Base-by-base conservation (phyloP, 1,140 invertebrate genomes). In the Paramacrobiotus metropolitanus region DNA sequence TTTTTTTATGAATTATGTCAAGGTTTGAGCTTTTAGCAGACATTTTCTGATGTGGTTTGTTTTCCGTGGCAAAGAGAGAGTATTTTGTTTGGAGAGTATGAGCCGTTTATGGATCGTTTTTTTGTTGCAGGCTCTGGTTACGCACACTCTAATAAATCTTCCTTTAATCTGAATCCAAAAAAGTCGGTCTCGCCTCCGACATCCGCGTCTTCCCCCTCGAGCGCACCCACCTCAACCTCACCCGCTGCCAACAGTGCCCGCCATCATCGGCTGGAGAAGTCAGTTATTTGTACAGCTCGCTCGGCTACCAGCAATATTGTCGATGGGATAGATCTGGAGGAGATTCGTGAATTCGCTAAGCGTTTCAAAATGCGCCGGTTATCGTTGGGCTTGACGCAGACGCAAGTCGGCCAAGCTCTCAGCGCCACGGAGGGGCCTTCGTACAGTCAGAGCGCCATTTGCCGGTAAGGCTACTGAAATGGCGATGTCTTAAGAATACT, bases 391-490 rank as follows among this genome's bases (percentile, higher is more conserved):
- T 77, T 96, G 59, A 96, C 92, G 20, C 91, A 96, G 74, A 94
- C 91, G 1, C 91, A 95, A 78, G 87, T 91, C 30, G 87, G 87
- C 2, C 87, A 94, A 75, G 88, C 91, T 2, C 76, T 97, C 1
- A 92, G 87, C 66, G 84, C 91, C 45, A 93, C 89, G 2, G 90
- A 95, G 74, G 92, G 92, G 59, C 91, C 91, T 28, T 90, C 90
- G 29, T 96, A 96, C 76, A 93, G 88, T 76, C 92, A 97, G 78
- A 93, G 88, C 75, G 91, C 91, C 63, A 96, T 96, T 73, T 97
- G 91, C 85, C 90, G 90, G 90, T 94, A 77, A 75, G 64, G 59
- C 1, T n/a, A n/a, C n/a, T n/a, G n/a, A n/a, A n/a, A n/a, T n/a
- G n/a, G n/a, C n/a, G n/a, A n/a, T n/a, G n/a, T n/a, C n/a, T n/a